A percentile compares a stretch with the other conserved stretches of the same genome.
Conservation (phyloP, 2,797 vertebrate species). For the Pogonophryne albipinna region DNA sequence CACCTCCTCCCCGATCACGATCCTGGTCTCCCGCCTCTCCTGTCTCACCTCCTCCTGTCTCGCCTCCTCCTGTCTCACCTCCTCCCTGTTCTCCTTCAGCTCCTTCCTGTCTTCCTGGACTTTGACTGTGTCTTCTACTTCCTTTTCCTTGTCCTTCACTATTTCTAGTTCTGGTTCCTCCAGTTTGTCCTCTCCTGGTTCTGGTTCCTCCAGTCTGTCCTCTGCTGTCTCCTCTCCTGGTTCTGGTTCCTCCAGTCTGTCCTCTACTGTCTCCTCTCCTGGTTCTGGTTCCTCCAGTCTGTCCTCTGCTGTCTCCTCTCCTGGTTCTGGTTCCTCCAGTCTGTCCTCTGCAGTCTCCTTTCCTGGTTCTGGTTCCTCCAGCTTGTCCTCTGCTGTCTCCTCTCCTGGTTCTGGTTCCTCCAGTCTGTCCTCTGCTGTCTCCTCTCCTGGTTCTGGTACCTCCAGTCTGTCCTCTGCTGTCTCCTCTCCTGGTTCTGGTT, state of each 20-base stretch:
- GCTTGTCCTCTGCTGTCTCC: background rate
- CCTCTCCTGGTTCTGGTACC: too few species aligned
- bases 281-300: background rate
- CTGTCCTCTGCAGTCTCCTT: background rate
- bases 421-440: background rate
- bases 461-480: background rate
- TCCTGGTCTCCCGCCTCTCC: constrained; percentile 68
- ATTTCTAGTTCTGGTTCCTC: background rate
- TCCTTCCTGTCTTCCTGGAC: constrained; percentile 1
- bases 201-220: background rate
- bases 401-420: background rate
- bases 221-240: background rate
- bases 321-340: background rate
- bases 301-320: background rate
- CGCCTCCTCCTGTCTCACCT: background rate
- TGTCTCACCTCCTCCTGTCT: constrained; percentile 43
- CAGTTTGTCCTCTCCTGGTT: background rate
- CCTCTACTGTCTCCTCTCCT: background rate
- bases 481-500: background rate
- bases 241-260: background rate
- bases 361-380: background rate
- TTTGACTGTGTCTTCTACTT: background rate
- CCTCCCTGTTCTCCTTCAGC: constrained; percentile 1
- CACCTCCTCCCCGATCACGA: constrained; percentile 69
- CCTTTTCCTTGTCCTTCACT: background rate